These are phyloP conservation scores for Cryptus viduatorius DNA, from an alignment of 2,888 invertebrate species.

Conservation along the genomic window DNA sequence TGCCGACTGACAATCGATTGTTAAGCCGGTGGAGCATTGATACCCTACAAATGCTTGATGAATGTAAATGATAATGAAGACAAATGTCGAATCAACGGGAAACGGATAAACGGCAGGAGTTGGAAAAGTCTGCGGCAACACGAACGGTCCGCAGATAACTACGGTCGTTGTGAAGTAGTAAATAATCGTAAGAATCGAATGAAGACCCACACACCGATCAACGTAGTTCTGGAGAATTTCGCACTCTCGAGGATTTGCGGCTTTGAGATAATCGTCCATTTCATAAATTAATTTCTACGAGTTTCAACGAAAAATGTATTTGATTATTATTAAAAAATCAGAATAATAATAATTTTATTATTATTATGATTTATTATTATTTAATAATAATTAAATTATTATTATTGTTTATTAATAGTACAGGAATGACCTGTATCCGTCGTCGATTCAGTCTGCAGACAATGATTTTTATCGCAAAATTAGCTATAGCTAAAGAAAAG, in stretches of 20 bases:
- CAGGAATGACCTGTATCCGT: background rate
- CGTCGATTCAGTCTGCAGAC: background rate
- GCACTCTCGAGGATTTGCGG: constrained; percentile 41
- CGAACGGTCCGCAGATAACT: constrained; percentile 68
- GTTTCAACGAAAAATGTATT: background rate
- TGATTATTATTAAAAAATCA: background rate
- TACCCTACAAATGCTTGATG: constrained; percentile 56
- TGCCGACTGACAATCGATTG: constrained; percentile 70
- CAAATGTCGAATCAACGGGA: constrained; percentile 37
- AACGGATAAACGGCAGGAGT: constrained; percentile 62
- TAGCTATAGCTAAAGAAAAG: background rate
- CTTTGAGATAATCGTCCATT: constrained; percentile 67
- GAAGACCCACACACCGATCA: constrained; percentile 50
- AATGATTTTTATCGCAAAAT: constrained; percentile 17
- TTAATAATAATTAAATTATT: background rate
- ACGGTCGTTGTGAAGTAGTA: constrained; percentile 58
- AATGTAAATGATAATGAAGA: constrained; percentile 40
- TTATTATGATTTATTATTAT: background rate
- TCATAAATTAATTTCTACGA: constrained; percentile 37
- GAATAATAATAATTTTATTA: background rate
- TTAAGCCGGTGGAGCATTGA: constrained; percentile 59
- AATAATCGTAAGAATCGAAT: constrained; percentile 49
- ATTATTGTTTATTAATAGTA: background rate
- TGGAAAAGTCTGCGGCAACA: constrained; percentile 60
- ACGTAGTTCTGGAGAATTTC: constrained; percentile 66